Evolutionary conservation across 1,140 invertebrate species (phyloP).

Genomic region (Gonatopus flavifemur): DNA sequence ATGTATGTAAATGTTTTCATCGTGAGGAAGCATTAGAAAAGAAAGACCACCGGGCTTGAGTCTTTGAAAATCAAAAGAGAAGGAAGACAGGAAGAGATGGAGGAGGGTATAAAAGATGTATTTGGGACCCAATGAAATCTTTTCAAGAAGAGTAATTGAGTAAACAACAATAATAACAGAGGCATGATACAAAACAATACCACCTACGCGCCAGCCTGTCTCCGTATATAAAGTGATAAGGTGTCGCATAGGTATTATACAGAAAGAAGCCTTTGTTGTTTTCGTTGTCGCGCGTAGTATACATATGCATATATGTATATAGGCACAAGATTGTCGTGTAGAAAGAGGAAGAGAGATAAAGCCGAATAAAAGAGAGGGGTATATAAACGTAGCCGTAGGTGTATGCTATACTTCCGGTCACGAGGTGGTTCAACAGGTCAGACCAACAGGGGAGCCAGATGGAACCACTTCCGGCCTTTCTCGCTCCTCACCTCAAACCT

Average conservation of each 20-base stretch:
- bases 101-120: slow-evolving; percentile 4
- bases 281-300: slow-evolving; percentile 25
- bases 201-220: no score
- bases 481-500: background rate
- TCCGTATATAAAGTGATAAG: slow-evolving; percentile 46
- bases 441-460: slow-evolving; percentile 55
- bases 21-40: no score
- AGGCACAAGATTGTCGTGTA: background rate
- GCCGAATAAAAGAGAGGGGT: slow-evolving; percentile 20
- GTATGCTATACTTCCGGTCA: slow-evolving; percentile 57
- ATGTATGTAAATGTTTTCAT: no score
- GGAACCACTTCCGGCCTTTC: slow-evolving; percentile 55
- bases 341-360: slow-evolving; percentile 10
- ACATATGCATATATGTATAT: no score
- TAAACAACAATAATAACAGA: no score
- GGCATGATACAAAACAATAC: background rate
- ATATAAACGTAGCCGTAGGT: slow-evolving; percentile 40
- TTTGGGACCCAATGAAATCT: slow-evolving; percentile 11
- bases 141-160: slow-evolving; percentile 30
- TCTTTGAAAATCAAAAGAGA: background rate
- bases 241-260: slow-evolving; percentile 25
- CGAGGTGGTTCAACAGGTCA: slow-evolving; percentile 61
- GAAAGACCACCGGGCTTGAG: no score
- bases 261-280: slow-evolving; percentile 53
- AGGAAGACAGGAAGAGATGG: background rate